Conservation (phyloP, 2,113 vertebrate species). For the Syrmaticus mikado region DNA sequence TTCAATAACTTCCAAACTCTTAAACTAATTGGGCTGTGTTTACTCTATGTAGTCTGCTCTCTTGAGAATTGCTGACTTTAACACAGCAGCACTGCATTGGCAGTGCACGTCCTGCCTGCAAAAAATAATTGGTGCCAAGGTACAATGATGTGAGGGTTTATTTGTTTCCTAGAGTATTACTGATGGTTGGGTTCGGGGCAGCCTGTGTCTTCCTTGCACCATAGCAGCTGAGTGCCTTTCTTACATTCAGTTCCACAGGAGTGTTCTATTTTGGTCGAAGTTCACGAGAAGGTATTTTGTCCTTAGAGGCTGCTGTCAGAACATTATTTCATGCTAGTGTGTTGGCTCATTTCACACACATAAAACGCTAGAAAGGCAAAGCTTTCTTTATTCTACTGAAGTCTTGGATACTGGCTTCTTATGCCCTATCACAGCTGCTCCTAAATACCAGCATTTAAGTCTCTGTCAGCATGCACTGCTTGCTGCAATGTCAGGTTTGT, state of each 20-base stretch:
- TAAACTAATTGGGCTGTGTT: background rate
- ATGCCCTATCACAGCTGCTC: background rate
- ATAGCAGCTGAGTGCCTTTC: background rate
- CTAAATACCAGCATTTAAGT: background rate
- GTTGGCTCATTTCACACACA: background rate
- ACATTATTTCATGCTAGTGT: background rate
- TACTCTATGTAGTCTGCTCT: background rate
- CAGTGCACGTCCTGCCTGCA: background rate
- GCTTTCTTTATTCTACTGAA: background rate
- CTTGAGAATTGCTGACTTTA: slow-evolving; percentile 2
- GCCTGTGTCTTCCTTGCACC: background rate
- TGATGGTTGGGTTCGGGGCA: background rate
- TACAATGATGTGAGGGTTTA: background rate
- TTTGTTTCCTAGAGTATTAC: background rate
- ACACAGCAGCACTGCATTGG: background rate
- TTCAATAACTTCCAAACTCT: background rate
- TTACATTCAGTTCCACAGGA: background rate
- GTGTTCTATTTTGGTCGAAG: background rate
- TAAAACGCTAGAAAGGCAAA: background rate
- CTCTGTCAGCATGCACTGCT: background rate
- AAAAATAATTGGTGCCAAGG: background rate
- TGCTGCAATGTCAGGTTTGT: slow-evolving; percentile 30
- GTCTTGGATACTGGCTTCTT: background rate
- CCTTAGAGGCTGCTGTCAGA: background rate
- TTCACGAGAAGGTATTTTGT: background rate